A percentile compares a stretch with the other conserved stretches of the same genome.
Evolutionary conservation across 2,113 vertebrate genomes (phyloP).

Genomic region (Andinoacara biseriatus): DNA sequence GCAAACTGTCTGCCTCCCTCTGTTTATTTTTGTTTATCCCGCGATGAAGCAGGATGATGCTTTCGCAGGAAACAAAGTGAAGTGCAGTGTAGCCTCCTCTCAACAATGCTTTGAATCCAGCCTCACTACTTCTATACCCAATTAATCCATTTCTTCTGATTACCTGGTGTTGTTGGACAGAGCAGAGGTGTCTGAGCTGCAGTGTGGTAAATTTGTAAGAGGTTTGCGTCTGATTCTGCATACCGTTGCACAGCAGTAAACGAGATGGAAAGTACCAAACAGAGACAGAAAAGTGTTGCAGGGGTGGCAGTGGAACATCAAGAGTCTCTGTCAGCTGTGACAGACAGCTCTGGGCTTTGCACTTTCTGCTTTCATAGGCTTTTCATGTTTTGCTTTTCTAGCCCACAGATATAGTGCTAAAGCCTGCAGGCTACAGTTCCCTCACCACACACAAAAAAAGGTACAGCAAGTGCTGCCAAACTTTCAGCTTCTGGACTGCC

Average conservation of each 20-base stretch:
- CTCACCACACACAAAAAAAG: not conserved
- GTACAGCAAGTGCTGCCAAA: not conserved
- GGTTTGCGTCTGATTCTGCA: conserved; percentile 23
- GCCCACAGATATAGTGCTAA: not conserved
- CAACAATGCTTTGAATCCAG: conserved; percentile 37
- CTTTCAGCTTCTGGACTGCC: not conserved
- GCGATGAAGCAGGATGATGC: conserved; percentile 18
- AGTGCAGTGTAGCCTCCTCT: not conserved
- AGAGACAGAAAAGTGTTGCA: not conserved
- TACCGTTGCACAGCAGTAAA: conserved; percentile 17
- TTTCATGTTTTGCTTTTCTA: not conserved
- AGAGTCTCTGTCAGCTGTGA: conserved; percentile 39
- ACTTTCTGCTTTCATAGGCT: conserved; percentile 11
- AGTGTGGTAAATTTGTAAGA: conserved; percentile 18
- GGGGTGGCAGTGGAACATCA: not conserved
- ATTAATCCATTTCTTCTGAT: conserved; percentile 37
- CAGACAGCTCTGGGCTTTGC: conserved; percentile 43
- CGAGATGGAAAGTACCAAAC: not conserved
- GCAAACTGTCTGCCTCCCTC: conserved; percentile 73
- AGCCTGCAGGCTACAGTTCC: not conserved
- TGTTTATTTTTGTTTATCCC: conserved; percentile 68
- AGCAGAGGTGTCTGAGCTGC: not conserved
- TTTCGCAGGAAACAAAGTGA: not conserved
- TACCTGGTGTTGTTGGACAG: not conserved
- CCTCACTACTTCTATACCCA: conserved; percentile 25